Conservation (phyloP, 2,888 invertebrate species). For the Parapristionchus giblindavisi region DNA sequence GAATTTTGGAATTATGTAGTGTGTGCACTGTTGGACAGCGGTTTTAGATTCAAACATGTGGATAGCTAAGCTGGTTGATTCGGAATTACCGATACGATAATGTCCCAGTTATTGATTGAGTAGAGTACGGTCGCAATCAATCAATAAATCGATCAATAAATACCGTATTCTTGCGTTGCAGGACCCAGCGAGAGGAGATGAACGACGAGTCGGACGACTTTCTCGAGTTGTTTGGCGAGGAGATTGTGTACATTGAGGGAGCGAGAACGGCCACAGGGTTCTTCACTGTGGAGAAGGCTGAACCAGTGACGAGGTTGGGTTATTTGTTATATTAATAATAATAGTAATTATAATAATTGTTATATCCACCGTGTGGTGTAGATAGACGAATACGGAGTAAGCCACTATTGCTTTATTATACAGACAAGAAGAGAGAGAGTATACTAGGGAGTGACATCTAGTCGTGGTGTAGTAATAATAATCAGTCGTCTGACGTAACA, state of each 20-base stretch:
- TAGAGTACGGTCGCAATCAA: not conserved
- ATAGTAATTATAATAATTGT: not conserved
- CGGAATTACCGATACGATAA: not conserved
- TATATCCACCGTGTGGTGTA: too few species aligned
- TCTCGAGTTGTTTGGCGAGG: slow-evolving; percentile 86
- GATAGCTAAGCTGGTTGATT: not conserved
- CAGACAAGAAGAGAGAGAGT: too few species aligned
- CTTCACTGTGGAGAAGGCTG: slow-evolving; percentile 81
- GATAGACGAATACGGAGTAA: too few species aligned
- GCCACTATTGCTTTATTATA: too few species aligned
- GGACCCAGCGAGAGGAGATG: slow-evolving; percentile 93
- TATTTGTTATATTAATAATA: not conserved
- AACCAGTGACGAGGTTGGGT: slow-evolving; percentile 53
- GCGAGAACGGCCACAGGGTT: slow-evolving; percentile 97
- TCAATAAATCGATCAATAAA: not conserved
- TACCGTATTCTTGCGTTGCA: slow-evolving; percentile 26
- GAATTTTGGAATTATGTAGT: not conserved
- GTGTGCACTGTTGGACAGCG: too few species aligned
- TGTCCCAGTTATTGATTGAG: too few species aligned
- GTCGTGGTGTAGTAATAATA: too few species aligned
- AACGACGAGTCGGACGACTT: slow-evolving; percentile 96
- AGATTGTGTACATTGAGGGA: slow-evolving; percentile 93
- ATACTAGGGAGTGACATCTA: too few species aligned
- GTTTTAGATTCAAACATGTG: not conserved
- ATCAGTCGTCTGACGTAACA: too few species aligned